Evolutionary conservation across 1,140 invertebrate species (phyloP), one percentile per base, ranked within the genome.

Genomic region (Drosophila repletoides): DNA sequence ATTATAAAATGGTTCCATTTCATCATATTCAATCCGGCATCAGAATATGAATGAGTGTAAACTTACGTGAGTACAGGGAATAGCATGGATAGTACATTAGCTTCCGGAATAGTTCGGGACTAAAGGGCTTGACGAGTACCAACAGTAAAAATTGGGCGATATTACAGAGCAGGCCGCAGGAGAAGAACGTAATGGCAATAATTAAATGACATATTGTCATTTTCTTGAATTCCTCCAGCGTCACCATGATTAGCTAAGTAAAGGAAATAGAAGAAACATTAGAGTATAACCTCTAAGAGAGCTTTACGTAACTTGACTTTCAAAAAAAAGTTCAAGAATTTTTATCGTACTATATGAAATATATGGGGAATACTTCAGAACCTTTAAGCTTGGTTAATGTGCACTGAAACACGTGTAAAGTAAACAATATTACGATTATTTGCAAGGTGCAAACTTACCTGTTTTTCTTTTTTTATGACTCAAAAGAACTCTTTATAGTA

Each of bases 71-170:
- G 92, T 97, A 97, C 79, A 97, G 93, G 56, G 95, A 95, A 89
- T 97, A 98, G 60, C 94, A 95, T 49, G 98, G 92, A 91, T 97
- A 97, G 89, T 97, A 97, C 91, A 97, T 97, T 26, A 98, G 93
- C 91, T 95, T 95, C 80, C 97, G 94, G 90, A 95, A 98, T 9
- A 96, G 91, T 66, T 91, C 89, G 90, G 94, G 94, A 83, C 94
- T 95, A 64, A 95, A 92, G 14, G 94, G 95, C 80, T 93, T 93
- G 12, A 98, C 86, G 53, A 93, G 92, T 76, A 95, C 90, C 89
- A 94, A 96, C 76, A 97, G 92, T 69, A 96, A 79, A 53, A 93
- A 93, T 92, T 98, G 96, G 55, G 94, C 90, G 58, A 96, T 91
- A 92, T 97, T 98, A 38, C 98, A 93, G 63, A 97, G 93, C 45